These are phyloP conservation scores for Aspiorhynchus laticeps DNA, from an alignment of 2,113 vertebrate genomes.

Conservation along the genomic window DNA sequence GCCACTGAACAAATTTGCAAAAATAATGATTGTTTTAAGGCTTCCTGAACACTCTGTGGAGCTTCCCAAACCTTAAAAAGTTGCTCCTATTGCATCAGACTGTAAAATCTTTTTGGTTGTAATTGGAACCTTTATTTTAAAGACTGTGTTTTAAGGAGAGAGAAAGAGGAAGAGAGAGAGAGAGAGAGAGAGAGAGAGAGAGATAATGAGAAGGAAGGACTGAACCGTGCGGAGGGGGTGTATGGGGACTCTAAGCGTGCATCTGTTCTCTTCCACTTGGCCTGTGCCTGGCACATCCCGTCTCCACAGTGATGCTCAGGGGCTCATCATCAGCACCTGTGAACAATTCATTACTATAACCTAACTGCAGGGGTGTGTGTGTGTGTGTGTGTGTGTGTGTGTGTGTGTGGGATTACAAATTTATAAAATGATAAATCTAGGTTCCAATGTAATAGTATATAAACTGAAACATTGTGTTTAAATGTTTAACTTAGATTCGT, in stretches of 20 bases:
- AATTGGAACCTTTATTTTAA: constrained; percentile 19
- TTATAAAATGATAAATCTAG: too few relatives aligned
- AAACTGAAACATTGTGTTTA: too few relatives aligned
- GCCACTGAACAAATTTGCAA: not conserved
- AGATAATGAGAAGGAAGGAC: constrained; percentile 12
- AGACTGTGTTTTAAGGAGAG: not conserved
- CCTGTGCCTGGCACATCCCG: constrained; percentile 72
- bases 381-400: constrained; percentile 36
- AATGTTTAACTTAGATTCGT: too few relatives aligned
- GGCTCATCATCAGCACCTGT: constrained; percentile 87
- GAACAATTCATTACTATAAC: constrained; percentile 90
- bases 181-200: too few relatives aligned
- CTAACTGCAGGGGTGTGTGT: constrained; percentile 78
- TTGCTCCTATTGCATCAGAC: not conserved
- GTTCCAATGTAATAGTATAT: too few relatives aligned
- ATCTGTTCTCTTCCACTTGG: constrained; percentile 62
- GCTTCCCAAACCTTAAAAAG: not conserved
- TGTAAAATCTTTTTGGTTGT: not conserved
- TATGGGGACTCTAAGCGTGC: constrained; percentile 52
- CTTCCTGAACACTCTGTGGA: not conserved
- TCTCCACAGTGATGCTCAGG: constrained; percentile 82
- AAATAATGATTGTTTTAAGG: not conserved
- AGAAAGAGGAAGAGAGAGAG: not conserved
- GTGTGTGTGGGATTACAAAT: too few relatives aligned
- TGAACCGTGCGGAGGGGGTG: not conserved